A percentile compares a stretch with the other conserved stretches of the same genome.
Conservation (phyloP, 2,113 vertebrate species). For the Lycaon pictus region DNA sequence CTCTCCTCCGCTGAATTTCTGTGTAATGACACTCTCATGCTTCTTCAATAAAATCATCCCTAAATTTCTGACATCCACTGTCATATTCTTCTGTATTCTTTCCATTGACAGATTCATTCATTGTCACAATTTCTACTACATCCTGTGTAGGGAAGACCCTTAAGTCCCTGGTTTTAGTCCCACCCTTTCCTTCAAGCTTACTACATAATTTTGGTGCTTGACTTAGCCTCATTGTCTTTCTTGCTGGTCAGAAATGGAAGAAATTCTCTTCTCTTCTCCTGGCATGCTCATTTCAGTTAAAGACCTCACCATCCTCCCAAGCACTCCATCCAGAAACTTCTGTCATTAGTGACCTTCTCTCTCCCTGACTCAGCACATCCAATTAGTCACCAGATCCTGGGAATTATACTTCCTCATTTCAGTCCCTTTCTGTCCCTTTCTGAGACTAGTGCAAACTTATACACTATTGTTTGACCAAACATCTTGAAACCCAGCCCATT, state of each 20-base stretch:
- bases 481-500: background rate
- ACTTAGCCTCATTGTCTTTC: background rate
- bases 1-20: background rate
- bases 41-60: conserved; percentile 10
- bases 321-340: background rate
- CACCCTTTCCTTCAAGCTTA: background rate
- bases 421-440: background rate
- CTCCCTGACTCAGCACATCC: background rate
- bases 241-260: background rate
- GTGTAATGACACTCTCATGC: background rate
- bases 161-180: background rate
- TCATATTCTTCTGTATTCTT: background rate
- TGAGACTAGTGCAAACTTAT: background rate
- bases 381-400: background rate
- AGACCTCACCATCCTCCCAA: background rate
- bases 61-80: background rate
- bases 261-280: background rate
- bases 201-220: background rate
- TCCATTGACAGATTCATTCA: background rate
- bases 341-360: background rate
- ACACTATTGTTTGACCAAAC: background rate
- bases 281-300: background rate
- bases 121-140: background rate
- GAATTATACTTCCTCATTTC: background rate
- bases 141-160: background rate